These are phyloP conservation scores for Cylas formicarius DNA, from an alignment of 1,140 invertebrate species.

Conservation along the genomic window DNA sequence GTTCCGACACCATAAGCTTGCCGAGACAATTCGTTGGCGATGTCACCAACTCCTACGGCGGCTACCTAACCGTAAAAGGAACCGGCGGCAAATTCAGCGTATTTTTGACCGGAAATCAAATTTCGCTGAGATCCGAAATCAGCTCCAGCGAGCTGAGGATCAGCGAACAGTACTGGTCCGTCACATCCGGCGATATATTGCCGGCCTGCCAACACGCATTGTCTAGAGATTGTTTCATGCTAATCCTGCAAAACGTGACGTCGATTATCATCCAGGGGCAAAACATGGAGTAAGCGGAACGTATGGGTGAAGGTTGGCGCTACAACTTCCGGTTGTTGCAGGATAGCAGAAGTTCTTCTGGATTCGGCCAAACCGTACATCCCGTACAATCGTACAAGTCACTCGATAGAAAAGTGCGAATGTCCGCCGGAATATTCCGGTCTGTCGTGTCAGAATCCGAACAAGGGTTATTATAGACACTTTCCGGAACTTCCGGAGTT, in stretches of 20 bases:
- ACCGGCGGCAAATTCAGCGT: conserved; percentile 19
- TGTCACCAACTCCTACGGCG: conserved; percentile 86
- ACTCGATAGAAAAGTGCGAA: conserved; percentile 82
- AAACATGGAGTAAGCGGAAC: conserved; percentile 18
- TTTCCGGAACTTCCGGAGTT: conserved; percentile 21
- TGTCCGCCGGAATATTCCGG: conserved; percentile 73
- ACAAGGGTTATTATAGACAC: conserved; percentile 71
- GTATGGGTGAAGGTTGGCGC: not conserved
- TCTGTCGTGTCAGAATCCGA: conserved; percentile 82
- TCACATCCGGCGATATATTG: conserved; percentile 11
- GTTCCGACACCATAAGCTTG: conserved; percentile 20
- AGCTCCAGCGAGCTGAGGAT: conserved; percentile 44
- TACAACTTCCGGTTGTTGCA: not conserved
- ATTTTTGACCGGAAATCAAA: conserved; percentile 25
- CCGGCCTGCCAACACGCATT: conserved; percentile 40
- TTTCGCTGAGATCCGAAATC: conserved; percentile 19
- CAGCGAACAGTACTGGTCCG: conserved; percentile 44
- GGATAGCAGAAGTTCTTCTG: conserved; percentile 43
- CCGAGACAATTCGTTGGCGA: conserved; percentile 81
- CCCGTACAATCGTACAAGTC: conserved; percentile 56
- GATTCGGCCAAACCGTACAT: conserved; percentile 46
- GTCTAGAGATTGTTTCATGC: conserved; percentile 75
- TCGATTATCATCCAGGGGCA: conserved; percentile 48
- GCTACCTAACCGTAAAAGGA: conserved; percentile 55
- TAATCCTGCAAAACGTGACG: conserved; percentile 79